phyloP scores from a whole-genome alignment of 2,888 invertebrate species.

The Didymodactylos carnosus region DNA sequence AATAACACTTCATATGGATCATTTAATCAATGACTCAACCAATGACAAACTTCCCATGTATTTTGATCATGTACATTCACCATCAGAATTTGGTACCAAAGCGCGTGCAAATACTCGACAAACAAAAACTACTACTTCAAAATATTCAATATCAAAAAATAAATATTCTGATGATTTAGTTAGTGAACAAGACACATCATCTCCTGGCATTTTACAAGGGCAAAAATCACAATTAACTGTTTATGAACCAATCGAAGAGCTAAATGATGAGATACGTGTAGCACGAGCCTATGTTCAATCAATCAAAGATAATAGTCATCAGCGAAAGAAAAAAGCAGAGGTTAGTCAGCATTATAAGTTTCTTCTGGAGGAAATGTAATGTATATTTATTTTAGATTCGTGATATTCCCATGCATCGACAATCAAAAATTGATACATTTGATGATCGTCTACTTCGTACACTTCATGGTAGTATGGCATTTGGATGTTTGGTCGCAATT shows the following conservation, averaged over 20 bases:
- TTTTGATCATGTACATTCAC: too few species aligned
- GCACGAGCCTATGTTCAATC: neutral
- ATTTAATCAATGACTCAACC: neutral
- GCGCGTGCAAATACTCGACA: neutral
- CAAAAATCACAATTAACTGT: neutral
- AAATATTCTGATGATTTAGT: neutral
- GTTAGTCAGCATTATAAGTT: neutral
- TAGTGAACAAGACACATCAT: neutral
- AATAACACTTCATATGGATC: neutral
- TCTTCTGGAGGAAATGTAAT: too few species aligned
- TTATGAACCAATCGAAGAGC: neutral
- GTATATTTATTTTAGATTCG: too few species aligned
- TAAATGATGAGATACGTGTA: neutral
- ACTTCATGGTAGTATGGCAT: slow-evolving; percentile 6
- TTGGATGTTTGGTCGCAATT: slow-evolving; percentile 25
- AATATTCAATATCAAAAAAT: too few species aligned
- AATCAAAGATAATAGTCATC: neutral
- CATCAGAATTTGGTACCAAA: neutral
- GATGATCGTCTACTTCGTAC: slow-evolving; percentile 10
- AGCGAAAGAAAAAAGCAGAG: neutral
- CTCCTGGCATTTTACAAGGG: neutral
- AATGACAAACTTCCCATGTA: too few species aligned
- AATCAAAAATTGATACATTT: neutral
- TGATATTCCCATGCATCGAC: neutral
- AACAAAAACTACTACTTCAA: neutral